Conservation (phyloP, 2,113 vertebrate genomes). For the Centropus bengalensis region DNA sequence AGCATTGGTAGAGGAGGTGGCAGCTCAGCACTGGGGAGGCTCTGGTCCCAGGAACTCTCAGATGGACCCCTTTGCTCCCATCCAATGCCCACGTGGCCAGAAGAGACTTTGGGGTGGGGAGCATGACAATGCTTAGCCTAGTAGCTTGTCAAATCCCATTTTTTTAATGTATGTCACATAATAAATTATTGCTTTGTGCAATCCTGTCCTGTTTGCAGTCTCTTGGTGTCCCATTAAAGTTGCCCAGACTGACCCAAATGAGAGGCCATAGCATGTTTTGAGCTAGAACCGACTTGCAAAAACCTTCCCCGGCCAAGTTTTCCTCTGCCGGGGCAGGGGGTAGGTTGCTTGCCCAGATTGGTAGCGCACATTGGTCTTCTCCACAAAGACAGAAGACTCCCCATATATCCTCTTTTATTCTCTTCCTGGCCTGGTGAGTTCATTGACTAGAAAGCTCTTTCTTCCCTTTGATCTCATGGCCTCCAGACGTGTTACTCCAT, state of each 20-base stretch:
- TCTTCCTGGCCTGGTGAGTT: not conserved
- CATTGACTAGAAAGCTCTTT: not conserved
- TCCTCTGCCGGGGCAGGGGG: not conserved
- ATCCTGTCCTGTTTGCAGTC: not conserved
- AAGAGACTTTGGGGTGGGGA: not conserved
- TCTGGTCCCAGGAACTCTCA: accelerated
- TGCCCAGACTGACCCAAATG: not conserved
- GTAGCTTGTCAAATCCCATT: not conserved
- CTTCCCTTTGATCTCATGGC: not conserved
- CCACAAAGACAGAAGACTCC: not conserved
- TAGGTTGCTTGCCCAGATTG: not conserved
- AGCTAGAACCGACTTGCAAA: not conserved
- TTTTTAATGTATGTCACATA: not conserved
- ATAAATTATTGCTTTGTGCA: not conserved
- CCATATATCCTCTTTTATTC: not conserved
- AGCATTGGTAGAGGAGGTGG: accelerated
- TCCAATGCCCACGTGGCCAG: accelerated
- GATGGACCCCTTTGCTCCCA: accelerated
- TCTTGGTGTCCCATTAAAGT: not conserved
- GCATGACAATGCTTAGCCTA: not conserved
- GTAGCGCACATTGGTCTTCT: not conserved
- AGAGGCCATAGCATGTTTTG: not conserved
- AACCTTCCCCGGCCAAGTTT: not conserved
- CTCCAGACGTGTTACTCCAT: not conserved
- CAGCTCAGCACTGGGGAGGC: not conserved